A percentile compares a stretch with the other conserved stretches of the same genome.
phyloP scores from a whole-genome alignment of 2,888 invertebrate species.

The Nowickia ferox region DNA sequence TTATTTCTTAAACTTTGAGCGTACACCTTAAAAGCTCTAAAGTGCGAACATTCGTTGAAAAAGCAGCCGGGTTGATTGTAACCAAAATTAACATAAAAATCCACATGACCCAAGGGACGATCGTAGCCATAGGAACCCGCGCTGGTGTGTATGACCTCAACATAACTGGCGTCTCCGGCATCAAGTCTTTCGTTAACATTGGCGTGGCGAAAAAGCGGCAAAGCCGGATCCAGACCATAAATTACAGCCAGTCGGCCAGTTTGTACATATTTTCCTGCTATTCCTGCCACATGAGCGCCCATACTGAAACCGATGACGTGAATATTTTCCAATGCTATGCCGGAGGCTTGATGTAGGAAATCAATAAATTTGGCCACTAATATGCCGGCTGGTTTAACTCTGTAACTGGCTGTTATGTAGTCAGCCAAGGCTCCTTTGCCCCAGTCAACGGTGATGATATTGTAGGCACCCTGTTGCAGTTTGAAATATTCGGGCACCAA shows the following conservation, averaged over 20 bases:
- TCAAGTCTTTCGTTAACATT: constrained; percentile 83
- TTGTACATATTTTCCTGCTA: constrained; percentile 83
- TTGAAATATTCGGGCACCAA: constrained; percentile 78
- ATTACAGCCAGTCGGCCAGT: constrained; percentile 79
- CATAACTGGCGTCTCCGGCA: constrained; percentile 87
- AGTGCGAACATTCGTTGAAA: constrained; percentile 80
- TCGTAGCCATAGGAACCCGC: constrained; percentile 83
- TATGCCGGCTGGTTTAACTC: constrained; percentile 84
- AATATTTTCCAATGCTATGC: constrained; percentile 77
- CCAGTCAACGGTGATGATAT: constrained; percentile 81
- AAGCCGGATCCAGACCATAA: constrained; percentile 87
- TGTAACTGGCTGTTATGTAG: constrained; percentile 80
- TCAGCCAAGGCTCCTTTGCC: constrained; percentile 81
- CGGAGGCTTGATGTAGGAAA: constrained; percentile 86
- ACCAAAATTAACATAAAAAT: constrained; percentile 86
- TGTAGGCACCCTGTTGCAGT: constrained; percentile 75
- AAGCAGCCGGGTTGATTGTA: constrained; percentile 86
- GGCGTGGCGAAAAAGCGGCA: constrained; percentile 79
- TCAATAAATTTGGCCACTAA: constrained; percentile 86
- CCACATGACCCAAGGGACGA: constrained; percentile 84
- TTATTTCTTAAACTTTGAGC: constrained; percentile 74
- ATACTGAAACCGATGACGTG: constrained; percentile 84
- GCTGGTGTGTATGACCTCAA: constrained; percentile 89
- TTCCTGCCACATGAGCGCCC: constrained; percentile 86
- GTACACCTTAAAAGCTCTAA: constrained; percentile 80